phyloP scores from a whole-genome alignment of 2,113 vertebrate genomes.

The Pluvialis apricaria region DNA sequence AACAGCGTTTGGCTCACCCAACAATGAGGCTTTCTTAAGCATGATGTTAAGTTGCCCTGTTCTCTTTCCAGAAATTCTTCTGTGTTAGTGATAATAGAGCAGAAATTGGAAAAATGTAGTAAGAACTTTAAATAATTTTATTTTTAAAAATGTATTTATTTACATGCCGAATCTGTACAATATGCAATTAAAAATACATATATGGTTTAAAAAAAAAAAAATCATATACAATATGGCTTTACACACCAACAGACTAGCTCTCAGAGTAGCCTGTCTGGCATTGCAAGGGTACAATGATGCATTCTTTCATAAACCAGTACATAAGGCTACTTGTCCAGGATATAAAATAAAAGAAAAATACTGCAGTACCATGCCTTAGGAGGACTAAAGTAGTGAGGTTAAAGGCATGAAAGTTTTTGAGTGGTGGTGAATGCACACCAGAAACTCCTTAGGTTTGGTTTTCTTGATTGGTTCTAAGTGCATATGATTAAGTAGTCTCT shows the following conservation, averaged over 20 bases:
- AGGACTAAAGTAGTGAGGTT: slow-evolving; percentile 19
- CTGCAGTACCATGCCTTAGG: slow-evolving; percentile 33
- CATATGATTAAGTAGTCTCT: not conserved
- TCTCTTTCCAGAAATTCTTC: not conserved
- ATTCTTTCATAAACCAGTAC: slow-evolving; percentile 10
- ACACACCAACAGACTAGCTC: slow-evolving; percentile 12
- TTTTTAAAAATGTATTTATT: slow-evolving; percentile 62
- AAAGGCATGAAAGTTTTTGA: slow-evolving; percentile 29
- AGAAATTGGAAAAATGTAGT: not conserved
- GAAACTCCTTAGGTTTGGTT: slow-evolving; percentile 38
- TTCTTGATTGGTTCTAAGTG: slow-evolving; percentile 27
- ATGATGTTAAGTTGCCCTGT: not conserved
- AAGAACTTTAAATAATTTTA: slow-evolving; percentile 62
- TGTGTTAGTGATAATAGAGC: not conserved
- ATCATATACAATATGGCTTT: slow-evolving; percentile 55
- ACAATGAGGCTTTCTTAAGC: not conserved
- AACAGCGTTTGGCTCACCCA: accelerated
- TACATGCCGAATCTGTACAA: slow-evolving; percentile 56
- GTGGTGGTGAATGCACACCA: not conserved
- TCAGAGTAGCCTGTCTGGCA: slow-evolving; percentile 29
- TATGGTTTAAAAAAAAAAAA: not conserved
- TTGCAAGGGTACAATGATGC: not conserved
- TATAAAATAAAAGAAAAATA: not conserved
- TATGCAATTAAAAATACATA: slow-evolving; percentile 52
- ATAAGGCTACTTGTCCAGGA: slow-evolving; percentile 52